Conservation (phyloP, 37 sponge, comb jelly and placozoan species). For the Halisarca cf. caerulea region DNA sequence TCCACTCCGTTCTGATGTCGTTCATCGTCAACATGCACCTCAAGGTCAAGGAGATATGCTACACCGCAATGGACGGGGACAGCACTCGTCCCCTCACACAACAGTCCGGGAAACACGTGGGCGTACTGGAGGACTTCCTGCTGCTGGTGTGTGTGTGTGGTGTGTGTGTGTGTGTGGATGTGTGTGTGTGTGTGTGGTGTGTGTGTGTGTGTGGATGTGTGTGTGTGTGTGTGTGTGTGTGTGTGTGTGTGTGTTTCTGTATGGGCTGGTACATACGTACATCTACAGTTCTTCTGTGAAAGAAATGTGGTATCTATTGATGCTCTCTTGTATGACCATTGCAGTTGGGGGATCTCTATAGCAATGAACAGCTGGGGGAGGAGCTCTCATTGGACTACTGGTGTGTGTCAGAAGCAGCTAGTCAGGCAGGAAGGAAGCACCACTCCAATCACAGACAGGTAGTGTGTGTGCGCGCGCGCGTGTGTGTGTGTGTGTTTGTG, state of each 20-base stretch:
- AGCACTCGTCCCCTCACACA: background rate
- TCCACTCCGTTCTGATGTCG: constrained; percentile 73
- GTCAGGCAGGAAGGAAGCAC: background rate
- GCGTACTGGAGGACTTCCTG: constrained; percentile 1
- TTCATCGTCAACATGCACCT: constrained; percentile 71
- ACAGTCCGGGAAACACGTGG: background rate
- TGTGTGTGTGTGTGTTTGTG: too few relatives aligned
- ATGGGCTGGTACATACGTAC: background rate
- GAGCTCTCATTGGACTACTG: constrained; percentile 76
- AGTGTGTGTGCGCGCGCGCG: too few relatives aligned
- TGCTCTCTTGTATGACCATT: background rate
- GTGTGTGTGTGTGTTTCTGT: constrained; percentile 39
- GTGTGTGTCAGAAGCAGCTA: constrained; percentile 31
- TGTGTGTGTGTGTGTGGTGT: background rate
- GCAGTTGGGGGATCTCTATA: constrained; percentile 80
- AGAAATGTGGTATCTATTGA: too few relatives aligned
- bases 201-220: background rate
- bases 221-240: constrained; percentile 33
- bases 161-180: background rate
- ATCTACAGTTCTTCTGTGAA: too few relatives aligned
- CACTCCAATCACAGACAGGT: constrained; percentile 43
- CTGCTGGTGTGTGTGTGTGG: constrained; percentile 13
- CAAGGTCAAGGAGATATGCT: constrained; percentile 45
- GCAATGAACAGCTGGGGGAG: constrained; percentile 45
- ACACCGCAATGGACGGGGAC: background rate